phyloP scores from a whole-genome alignment of 2,888 invertebrate genomes.

The Cephus rjabovi region DNA sequence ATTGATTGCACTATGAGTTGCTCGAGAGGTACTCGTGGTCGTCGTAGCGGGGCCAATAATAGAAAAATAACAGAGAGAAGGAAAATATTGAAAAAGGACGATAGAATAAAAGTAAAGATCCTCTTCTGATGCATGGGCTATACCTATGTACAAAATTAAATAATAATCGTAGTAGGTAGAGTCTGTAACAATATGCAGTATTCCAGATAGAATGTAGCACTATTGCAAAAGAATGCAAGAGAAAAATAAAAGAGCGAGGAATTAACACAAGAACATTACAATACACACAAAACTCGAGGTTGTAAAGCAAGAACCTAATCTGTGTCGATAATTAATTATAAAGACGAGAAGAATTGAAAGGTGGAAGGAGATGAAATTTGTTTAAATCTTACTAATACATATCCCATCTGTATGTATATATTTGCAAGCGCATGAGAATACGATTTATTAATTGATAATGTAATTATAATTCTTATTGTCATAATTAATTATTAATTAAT shows the following conservation, averaged over 20 bases:
- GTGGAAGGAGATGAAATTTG: constrained; percentile 28
- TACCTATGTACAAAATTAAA: constrained; percentile 58
- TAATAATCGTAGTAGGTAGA: constrained; percentile 56
- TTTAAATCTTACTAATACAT: constrained; percentile 56
- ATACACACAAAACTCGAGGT: constrained; percentile 48
- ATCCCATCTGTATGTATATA: constrained; percentile 65
- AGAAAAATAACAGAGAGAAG: background rate
- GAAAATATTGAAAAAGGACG: background rate
- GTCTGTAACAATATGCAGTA: constrained; percentile 52
- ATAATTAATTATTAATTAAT: constrained; percentile 32
- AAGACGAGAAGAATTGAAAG: constrained; percentile 24
- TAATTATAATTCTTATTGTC: constrained; percentile 43
- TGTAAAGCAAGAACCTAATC: constrained; percentile 48
- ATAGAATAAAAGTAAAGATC: constrained; percentile 13
- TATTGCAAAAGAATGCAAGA: constrained; percentile 35
- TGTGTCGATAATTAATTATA: constrained; percentile 53
- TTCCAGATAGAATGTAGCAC: constrained; percentile 49
- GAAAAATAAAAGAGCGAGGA: constrained; percentile 17
- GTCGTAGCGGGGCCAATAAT: background rate
- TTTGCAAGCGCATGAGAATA: constrained; percentile 53
- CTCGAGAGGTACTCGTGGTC: background rate
- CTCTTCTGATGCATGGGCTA: constrained; percentile 47
- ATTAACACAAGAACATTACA: constrained; percentile 14
- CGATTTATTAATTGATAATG: constrained; percentile 46
- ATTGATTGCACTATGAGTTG: background rate